These are phyloP conservation scores for Chloroceryle inda DNA, from an alignment of 2,797 vertebrate genomes.

Conservation along the genomic window DNA sequence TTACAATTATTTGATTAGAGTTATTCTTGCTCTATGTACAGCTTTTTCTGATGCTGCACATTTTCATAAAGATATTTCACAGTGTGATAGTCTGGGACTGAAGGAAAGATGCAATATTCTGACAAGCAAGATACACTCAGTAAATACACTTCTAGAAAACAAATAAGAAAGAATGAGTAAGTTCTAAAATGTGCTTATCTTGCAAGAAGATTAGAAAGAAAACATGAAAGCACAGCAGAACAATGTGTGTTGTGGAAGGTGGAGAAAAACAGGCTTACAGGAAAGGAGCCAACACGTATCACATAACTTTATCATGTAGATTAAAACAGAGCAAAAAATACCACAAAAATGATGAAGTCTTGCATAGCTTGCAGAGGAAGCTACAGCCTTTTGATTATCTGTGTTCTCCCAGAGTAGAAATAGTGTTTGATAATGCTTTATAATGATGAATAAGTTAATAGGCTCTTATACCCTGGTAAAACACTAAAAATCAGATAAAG, in stretches of 20 bases:
- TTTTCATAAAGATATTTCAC: neutral
- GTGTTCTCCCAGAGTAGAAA: slow-evolving; percentile 45
- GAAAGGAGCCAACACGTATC: neutral
- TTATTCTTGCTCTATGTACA: neutral
- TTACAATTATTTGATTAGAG: neutral
- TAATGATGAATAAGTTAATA: slow-evolving; percentile 55
- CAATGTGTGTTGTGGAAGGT: neutral
- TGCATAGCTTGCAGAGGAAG: slow-evolving; percentile 5
- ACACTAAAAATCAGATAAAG: slow-evolving; percentile 30
- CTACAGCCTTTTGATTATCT: slow-evolving; percentile 50
- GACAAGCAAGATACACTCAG: neutral
- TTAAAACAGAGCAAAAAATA: neutral
- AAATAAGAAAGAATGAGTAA: too few relatives aligned
- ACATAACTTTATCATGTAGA: neutral
- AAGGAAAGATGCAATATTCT: neutral
- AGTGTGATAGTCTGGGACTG: neutral
- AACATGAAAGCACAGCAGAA: neutral
- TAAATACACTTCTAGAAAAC: neutral
- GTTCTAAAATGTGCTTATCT: too few relatives aligned
- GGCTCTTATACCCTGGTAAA: slow-evolving; percentile 45
- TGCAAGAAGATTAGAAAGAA: neutral
- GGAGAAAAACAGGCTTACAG: neutral
- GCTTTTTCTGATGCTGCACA: neutral
- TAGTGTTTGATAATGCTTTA: slow-evolving; percentile 19
- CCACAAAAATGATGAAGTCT: neutral